Percentiles rank a stretch among this genome's conserved stretches.
These are phyloP conservation scores for Lathamus discolor DNA, from an alignment of 2,113 vertebrate genomes.

Conservation along the genomic window DNA sequence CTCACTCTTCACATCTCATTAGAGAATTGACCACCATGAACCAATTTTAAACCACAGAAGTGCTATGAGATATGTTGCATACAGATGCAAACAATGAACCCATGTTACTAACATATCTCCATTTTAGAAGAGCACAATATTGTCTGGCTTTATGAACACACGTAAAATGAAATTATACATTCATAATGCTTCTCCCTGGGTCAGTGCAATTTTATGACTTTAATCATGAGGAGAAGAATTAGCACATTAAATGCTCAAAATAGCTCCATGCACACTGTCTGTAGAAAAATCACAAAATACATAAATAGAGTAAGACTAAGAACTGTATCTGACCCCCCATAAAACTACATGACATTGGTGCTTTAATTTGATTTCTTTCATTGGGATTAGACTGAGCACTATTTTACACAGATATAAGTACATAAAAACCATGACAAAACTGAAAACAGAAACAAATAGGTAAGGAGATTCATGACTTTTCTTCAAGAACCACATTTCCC, in stretches of 20 bases:
- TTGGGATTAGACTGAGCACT: not conserved
- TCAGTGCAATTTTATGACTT: slow-evolving; percentile 26
- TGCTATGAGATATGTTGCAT: not conserved
- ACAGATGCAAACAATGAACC: slow-evolving; percentile 1
- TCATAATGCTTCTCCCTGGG: slow-evolving; percentile 26
- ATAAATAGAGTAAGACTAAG: not conserved
- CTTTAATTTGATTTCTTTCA: slow-evolving; percentile 8
- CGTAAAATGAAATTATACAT: slow-evolving; percentile 14
- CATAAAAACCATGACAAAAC: not conserved
- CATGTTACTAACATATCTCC: not conserved
- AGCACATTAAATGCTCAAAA: slow-evolving; percentile 25
- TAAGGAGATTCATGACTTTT: not conserved
- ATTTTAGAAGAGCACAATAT: slow-evolving; percentile 17
- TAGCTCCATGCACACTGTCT: not conserved
- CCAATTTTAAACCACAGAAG: not conserved
- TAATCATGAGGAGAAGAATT: slow-evolving; percentile 20
- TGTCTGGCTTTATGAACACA: slow-evolving; percentile 17
- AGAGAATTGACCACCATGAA: not conserved
- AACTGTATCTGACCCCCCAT: not conserved
- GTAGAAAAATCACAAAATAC: slow-evolving; percentile 8
- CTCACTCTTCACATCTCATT: not conserved
- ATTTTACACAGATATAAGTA: not conserved
- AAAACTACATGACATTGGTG: not conserved
- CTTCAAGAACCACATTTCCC: not conserved
- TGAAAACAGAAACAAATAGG: not conserved